Conservation (phyloP, 2,113 vertebrate genomes). For the Galeopterus variegatus region DNA sequence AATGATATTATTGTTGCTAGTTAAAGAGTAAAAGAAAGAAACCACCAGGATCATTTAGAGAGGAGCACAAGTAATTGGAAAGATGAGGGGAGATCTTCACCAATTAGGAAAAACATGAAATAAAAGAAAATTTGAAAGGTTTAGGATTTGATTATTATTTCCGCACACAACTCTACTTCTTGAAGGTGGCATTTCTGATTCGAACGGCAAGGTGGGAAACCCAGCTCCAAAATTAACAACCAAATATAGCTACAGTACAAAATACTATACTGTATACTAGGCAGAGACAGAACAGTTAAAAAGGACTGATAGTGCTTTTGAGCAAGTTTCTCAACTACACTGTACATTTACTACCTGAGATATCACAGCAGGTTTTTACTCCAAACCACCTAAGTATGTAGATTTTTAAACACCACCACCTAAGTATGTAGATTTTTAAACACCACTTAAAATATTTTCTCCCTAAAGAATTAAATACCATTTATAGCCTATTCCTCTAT, state of each 20-base stretch:
- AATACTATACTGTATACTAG: background rate
- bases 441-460: conserved; percentile 86
- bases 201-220: background rate
- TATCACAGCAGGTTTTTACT: conserved; percentile 67
- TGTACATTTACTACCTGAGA: background rate
- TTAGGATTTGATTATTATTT: background rate
- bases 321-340: background rate
- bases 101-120: background rate
- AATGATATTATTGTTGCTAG: background rate
- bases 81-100: background rate
- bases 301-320: background rate
- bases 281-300: background rate
- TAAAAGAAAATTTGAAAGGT: background rate
- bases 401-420: conserved; percentile 85
- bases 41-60: background rate
- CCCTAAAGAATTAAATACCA: conserved; percentile 88
- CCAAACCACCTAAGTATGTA: conserved; percentile 70
- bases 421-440: conserved; percentile 84
- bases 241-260: background rate
- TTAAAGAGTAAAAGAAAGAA: background rate
- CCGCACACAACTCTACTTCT: background rate
- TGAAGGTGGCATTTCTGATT: background rate
- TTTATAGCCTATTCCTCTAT: conserved; percentile 85
- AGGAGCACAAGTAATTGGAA: background rate
- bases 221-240: background rate